Percentiles rank a stretch among this genome's conserved stretches.
phyloP scores from a whole-genome alignment of 2,113 vertebrate species.

The Pterophyllum scalare region DNA sequence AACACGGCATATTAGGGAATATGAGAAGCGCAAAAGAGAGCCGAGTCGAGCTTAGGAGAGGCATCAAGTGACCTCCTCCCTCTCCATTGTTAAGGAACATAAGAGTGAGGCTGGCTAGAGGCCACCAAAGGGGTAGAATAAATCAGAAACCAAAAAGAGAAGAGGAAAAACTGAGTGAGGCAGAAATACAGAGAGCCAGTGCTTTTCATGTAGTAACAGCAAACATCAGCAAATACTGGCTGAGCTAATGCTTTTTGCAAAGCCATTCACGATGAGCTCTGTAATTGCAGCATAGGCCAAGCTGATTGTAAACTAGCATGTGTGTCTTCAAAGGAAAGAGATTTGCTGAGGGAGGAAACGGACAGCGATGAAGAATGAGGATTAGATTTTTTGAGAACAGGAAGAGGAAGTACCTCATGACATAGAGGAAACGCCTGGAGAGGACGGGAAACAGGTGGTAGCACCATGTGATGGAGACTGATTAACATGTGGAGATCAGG shows the following conservation, averaged over 20 bases:
- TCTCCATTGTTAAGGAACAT: conserved; percentile 72
- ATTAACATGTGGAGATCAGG: conserved; percentile 14
- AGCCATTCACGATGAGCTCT: background rate
- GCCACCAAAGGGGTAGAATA: conserved; percentile 74
- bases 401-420: conserved; percentile 48
- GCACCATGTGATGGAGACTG: conserved; percentile 2
- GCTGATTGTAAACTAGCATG: conserved; percentile 6
- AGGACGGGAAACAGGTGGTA: conserved; percentile 58
- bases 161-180: conserved; percentile 13
- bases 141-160: conserved; percentile 60
- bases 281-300: background rate
- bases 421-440: conserved; percentile 52
- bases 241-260: background rate
- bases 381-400: conserved; percentile 35
- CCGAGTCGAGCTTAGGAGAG: conserved; percentile 63
- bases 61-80: conserved; percentile 76
- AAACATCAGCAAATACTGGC: conserved; percentile 20
- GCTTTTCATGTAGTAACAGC: conserved; percentile 18
- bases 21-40: conserved; percentile 62
- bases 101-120: conserved; percentile 71
- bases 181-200: conserved; percentile 21
- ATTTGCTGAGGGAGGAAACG: conserved; percentile 8
- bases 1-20: conserved; percentile 63
- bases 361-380: background rate
- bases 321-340: conserved; percentile 20